Evolutionary conservation across 2,113 vertebrate species (phyloP).

Genomic region (Empidonax traillii): DNA sequence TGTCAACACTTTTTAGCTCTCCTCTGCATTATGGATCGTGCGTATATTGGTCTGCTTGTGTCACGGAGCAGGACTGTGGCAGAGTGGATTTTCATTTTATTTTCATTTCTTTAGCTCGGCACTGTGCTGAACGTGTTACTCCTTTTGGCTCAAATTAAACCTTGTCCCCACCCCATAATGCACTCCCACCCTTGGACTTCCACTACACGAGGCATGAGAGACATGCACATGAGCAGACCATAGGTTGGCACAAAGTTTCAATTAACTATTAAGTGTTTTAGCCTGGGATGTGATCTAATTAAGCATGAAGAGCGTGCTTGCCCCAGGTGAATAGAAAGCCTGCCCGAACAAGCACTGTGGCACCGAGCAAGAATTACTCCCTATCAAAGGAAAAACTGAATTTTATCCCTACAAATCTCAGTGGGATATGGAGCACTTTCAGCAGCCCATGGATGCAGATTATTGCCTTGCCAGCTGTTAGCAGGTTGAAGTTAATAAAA

Average conservation of each 20-base stretch:
- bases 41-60: not conserved
- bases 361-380: not conserved
- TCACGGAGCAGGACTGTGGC: not conserved
- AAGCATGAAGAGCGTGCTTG: not conserved
- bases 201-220: not conserved
- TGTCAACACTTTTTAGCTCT: rapidly evolving
- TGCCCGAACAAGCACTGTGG: not conserved
- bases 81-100: not conserved
- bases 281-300: not conserved
- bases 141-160: conserved; percentile 30
- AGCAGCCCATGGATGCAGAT: not conserved
- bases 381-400: not conserved
- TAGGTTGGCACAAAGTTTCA: not conserved
- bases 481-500: not conserved
- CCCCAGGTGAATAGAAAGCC: not conserved
- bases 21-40: not conserved
- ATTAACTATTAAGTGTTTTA: not conserved
- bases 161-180: not conserved
- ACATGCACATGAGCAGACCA: not conserved
- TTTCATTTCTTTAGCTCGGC: not conserved
- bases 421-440: not conserved
- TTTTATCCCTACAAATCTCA: not conserved
- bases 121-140: not conserved
- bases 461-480: not conserved
- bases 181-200: not conserved